phyloP scores from a whole-genome alignment of 2,888 invertebrate genomes.

The Junonia oenone region DNA sequence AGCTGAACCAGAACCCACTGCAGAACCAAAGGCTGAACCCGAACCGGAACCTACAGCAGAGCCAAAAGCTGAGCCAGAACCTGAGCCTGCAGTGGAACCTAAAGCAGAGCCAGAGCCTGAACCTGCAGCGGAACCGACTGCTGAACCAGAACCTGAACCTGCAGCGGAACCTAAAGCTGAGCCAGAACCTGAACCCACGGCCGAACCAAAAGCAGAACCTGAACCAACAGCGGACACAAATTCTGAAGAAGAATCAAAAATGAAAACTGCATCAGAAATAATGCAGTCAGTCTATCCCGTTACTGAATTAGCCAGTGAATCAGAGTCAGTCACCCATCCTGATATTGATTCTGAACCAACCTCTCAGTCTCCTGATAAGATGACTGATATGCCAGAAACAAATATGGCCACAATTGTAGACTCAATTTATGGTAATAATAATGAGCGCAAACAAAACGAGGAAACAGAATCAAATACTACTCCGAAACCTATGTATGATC shows the following conservation, averaged over 20 bases:
- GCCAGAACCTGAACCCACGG: constrained; percentile 7
- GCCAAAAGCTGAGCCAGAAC: constrained; percentile 29
- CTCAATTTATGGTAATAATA: not conserved
- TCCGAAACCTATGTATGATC: constrained; percentile 11
- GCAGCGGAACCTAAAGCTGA: constrained; percentile 24
- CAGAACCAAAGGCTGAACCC: constrained; percentile 29
- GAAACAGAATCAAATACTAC: constrained; percentile 6
- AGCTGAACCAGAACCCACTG: constrained; percentile 32
- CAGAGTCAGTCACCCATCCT: not conserved
- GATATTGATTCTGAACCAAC: constrained; percentile 27
- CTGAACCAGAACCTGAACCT: constrained; percentile 44
- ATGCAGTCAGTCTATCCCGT: constrained; percentile 5
- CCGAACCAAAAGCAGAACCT: constrained; percentile 57
- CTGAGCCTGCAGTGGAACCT: constrained; percentile 36
- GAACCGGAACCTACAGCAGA: constrained; percentile 31
- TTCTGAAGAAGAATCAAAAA: constrained; percentile 23
- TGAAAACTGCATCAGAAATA: constrained; percentile 9
- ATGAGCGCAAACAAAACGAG: constrained; percentile 13
- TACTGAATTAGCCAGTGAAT: constrained; percentile 34
- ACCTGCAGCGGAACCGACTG: constrained; percentile 51
- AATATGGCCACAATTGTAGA: not conserved
- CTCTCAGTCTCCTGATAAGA: not conserved
- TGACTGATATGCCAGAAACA: not conserved
- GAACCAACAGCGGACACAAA: constrained; percentile 35
- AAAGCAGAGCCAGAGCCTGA: constrained; percentile 38